A percentile compares a stretch with the other conserved stretches of the same genome.
Evolutionary conservation across 2,797 vertebrate genomes (phyloP).

Genomic region (Pyrocephalus nanus): DNA sequence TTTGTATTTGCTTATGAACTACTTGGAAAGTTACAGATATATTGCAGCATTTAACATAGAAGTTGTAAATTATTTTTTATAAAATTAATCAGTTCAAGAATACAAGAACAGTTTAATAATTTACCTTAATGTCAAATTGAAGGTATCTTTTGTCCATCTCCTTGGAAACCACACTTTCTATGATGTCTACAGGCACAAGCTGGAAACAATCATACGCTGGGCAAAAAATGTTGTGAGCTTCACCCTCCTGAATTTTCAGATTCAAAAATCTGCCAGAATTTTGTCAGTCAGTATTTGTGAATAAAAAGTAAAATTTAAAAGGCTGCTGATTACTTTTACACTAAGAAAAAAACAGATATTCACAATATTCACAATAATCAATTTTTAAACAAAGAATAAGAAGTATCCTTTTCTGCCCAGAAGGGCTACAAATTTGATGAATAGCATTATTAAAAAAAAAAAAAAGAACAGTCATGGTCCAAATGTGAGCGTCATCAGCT

Average conservation of each 20-base stretch:
- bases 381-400: neutral
- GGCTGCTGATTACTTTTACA: neutral
- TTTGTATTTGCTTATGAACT: neutral
- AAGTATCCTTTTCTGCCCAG: neutral
- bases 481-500: neutral
- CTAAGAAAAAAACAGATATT: neutral
- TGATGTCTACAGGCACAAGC: slow-evolving; percentile 97
- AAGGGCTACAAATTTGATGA: neutral
- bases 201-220: slow-evolving; percentile 98
- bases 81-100: slow-evolving; percentile 10
- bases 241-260: slow-evolving; percentile 98
- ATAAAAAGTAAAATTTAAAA: slow-evolving; percentile 23
- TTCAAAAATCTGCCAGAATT: slow-evolving; percentile 90
- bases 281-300: slow-evolving; percentile 38
- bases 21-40: neutral
- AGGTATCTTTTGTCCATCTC: slow-evolving; percentile 99
- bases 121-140: slow-evolving; percentile 98
- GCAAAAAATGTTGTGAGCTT: slow-evolving; percentile 99
- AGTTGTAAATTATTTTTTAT: slow-evolving; percentile 3
- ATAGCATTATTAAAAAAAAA: neutral
- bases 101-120: neutral
- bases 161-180: slow-evolving; percentile 97
- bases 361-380: neutral
- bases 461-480: neutral
- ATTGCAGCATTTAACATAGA: neutral